Base-by-base conservation (phyloP, 2,113 vertebrate genomes). In the Grallaria varia region DNA sequence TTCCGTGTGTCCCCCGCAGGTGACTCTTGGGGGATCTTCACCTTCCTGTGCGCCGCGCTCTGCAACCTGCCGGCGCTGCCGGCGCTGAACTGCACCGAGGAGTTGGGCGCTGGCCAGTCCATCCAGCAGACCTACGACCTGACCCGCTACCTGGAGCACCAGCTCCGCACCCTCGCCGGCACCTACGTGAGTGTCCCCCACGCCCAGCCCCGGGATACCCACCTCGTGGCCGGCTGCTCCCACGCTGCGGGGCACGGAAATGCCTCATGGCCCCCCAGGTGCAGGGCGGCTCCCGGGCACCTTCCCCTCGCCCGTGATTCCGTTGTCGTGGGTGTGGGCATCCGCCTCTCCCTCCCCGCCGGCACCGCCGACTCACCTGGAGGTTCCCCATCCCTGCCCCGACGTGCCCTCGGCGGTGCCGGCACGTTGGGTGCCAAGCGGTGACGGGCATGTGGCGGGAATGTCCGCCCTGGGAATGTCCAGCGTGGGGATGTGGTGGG, bases 41-140 rank as follows among this genome's bases (percentile, higher is more conserved):
- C 98, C 87, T 95, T 99, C 97, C 97, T 99, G 77, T 97, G 99
- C 92, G 98, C 98, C 3, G 98, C 98, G 50, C 97, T 98, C 80
- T 98, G 98, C 98, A 98, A 98, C 77, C 97, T 98, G 40, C 98
- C 97, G 18, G 97, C 98, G 42, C 98, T 98, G 77, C 97, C 98
- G 30, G 98, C 97, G 91, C 97, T 95, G 77, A 98, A 98, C 83
- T 97, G 97, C 96, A 98, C 97, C 95, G 98, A 96, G 97, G 98
- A 98, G 97, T 95, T 97, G 86, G 98, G 98, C 75, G 98, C 99
- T 74, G 98, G 98, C 93, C 99, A 98, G 83, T 99, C 99, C 21
- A 99, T 99, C 94, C 99, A 99, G 96, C 99, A 99, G 96, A 99
- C 99, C 21, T 99, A 99, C 53, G 99, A 99, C 97, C 98, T 99